phyloP scores from a whole-genome alignment of 2,113 vertebrate genomes.

The Nanorana parkeri region DNA sequence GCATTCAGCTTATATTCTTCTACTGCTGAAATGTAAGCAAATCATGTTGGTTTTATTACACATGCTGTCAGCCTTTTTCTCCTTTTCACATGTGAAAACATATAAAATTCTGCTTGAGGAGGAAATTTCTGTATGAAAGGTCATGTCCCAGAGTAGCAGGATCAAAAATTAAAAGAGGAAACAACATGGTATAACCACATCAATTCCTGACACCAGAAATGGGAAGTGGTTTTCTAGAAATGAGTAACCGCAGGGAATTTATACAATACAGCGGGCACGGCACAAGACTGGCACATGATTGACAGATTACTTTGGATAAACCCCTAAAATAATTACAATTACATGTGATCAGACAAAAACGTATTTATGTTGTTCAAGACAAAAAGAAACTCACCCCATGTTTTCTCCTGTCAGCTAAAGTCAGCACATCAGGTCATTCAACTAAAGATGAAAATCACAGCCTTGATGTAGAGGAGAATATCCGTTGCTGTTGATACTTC shows the following conservation, averaged over 20 bases:
- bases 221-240: constrained; percentile 38
- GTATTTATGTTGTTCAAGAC: too few species aligned
- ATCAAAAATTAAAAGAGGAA: constrained; percentile 23
- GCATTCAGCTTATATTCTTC: background rate
- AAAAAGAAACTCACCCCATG: too few species aligned
- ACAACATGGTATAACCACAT: constrained; percentile 9
- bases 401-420: too few species aligned
- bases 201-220: constrained; percentile 39
- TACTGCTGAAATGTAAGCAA: background rate
- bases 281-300: background rate
- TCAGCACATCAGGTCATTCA: too few species aligned
- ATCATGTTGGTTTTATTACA: background rate
- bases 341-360: too few species aligned
- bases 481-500: too few species aligned
- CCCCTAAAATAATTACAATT: background rate
- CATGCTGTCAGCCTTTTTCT: background rate
- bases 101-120: background rate
- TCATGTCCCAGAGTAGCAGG: constrained; percentile 18
- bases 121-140: constrained; percentile 1
- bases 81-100: background rate
- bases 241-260: constrained; percentile 21
- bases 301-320: background rate
- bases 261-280: constrained; percentile 8
- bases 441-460: too few species aligned
- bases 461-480: too few species aligned